These are phyloP conservation scores for Melopsittacus undulatus DNA, from an alignment of 2,797 vertebrate genomes.

Conservation along the genomic window DNA sequence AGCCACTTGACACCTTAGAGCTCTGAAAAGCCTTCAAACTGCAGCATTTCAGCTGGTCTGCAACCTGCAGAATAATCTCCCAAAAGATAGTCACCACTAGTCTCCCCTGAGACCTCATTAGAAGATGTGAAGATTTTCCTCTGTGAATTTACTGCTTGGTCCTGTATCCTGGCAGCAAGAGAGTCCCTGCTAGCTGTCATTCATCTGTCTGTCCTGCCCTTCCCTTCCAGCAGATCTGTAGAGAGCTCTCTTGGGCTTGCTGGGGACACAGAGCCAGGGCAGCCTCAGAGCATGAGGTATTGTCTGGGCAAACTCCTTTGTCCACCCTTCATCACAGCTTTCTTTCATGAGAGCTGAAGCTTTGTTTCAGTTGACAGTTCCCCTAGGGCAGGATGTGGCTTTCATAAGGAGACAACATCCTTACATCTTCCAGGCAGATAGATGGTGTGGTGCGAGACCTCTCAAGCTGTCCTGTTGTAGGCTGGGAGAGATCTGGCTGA, in stretches of 20 bases:
- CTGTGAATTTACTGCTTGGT: not conserved
- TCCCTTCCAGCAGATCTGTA: not conserved
- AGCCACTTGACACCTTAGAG: not conserved
- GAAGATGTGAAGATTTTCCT: not conserved
- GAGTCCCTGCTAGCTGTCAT: not conserved
- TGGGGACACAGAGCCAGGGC: not conserved
- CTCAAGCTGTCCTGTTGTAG: not conserved
- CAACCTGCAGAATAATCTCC: not conserved
- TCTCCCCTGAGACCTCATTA: conserved; percentile 52
- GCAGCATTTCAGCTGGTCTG: not conserved
- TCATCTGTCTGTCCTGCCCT: not conserved
- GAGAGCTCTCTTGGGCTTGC: not conserved
- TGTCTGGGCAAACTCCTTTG: not conserved
- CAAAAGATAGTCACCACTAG: not conserved
- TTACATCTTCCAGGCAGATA: not conserved
- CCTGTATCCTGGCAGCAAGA: not conserved
- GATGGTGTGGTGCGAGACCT: not conserved
- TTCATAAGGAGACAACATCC: not conserved
- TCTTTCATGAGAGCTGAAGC: not conserved
- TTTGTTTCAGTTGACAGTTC: not conserved
- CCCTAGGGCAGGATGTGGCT: not conserved
- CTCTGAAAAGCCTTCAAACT: not conserved
- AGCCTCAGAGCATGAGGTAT: not conserved
- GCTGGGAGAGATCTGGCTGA: not conserved
- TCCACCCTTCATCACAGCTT: not conserved